Base-by-base conservation (phyloP, 2,797 vertebrate genomes). In the Xerus rutilus region DNA sequence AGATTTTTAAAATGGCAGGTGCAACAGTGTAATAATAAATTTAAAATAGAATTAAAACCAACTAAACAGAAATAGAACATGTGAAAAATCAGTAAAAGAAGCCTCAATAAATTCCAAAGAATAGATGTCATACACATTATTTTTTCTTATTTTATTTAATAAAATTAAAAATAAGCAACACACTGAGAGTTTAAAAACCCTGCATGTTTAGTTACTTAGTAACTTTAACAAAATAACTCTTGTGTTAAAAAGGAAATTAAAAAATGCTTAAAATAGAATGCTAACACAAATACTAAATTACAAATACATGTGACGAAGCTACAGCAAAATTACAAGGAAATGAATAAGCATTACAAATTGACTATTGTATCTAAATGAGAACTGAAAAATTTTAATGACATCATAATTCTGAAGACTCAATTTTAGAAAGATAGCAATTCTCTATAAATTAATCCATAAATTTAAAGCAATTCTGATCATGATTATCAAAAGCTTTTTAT, bases 11-110 rank as follows among this genome's bases (percentile, higher is more conserved):
- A 84, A 77, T 59, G n/a, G 11, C n/a, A 86, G 47, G 74, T 79
- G 12, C 11, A 85, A 84, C 3, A 52, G 35, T 76, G 15, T 49
- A 85, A 85, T 8, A 47, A 70, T 70, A 85, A 54, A 69, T 88
- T 94, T 70, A 74, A 93, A 95, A 85, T 86, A 12, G 81, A 89
- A 89, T 57, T 57, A 72, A 89, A 94, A 25, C 57, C 64, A 89
- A 10, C 39, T 92, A 35, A 86, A 74, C 9, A 85, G 25, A 79
- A 95, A 92, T 49, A 70, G 43, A 84, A 93, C 14, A 43, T 67
- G 25, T 25, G 49, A 49, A 65, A 88, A 89, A 57, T 69, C 49
- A 91, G 72, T 62, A 93, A 79, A 43, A 7, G 67, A 94, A 86
- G 11, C 15, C 30, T 72, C 47, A 69, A 57, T 84, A 17, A 88